Evolutionary conservation across 2,888 invertebrate species (phyloP).

Genomic region (Hofmannophila pseudospretella): DNA sequence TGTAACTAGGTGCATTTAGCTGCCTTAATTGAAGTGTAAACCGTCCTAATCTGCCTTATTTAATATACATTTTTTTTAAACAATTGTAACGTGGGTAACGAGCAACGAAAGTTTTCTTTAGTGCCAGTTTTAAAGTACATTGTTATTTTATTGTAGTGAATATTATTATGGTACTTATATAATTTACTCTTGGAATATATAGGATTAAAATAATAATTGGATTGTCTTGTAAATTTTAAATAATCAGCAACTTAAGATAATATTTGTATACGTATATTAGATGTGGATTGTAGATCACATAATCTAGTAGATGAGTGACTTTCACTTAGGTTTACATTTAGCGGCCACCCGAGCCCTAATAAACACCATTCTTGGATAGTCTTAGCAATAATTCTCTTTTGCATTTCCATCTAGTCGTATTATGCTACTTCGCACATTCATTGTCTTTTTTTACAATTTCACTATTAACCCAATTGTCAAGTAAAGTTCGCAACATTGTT

Average conservation of each 20-base stretch:
- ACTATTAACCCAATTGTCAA: conserved; percentile 1
- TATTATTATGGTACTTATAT: conserved; percentile 8
- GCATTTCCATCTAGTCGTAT: conserved; percentile 55
- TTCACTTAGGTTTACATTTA: no score
- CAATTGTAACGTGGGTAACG: conserved; percentile 42
- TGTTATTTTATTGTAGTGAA: conserved; percentile 26
- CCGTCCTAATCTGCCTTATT: conserved; percentile 67
- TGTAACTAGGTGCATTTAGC: conserved; percentile 56
- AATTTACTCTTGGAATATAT: not conserved
- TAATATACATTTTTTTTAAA: conserved; percentile 22
- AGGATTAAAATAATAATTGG: no score
- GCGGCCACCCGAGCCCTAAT: no score
- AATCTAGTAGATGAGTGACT: no score
- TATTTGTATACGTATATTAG: not conserved
- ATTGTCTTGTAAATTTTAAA: not conserved
- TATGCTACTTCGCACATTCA: conserved; percentile 32
- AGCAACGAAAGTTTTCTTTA: conserved; percentile 59
- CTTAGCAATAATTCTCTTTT: conserved; percentile 17
- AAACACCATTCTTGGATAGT: not conserved
- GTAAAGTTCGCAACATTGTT: conserved; percentile 21
- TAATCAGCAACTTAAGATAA: not conserved
- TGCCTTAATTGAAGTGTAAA: conserved; percentile 60
- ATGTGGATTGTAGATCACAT: no score
- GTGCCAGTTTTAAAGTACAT: conserved; percentile 65
- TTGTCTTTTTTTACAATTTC: conserved; percentile 16